phyloP scores from a whole-genome alignment of 2,888 invertebrate genomes.

The Rugalucina vietnamica region DNA sequence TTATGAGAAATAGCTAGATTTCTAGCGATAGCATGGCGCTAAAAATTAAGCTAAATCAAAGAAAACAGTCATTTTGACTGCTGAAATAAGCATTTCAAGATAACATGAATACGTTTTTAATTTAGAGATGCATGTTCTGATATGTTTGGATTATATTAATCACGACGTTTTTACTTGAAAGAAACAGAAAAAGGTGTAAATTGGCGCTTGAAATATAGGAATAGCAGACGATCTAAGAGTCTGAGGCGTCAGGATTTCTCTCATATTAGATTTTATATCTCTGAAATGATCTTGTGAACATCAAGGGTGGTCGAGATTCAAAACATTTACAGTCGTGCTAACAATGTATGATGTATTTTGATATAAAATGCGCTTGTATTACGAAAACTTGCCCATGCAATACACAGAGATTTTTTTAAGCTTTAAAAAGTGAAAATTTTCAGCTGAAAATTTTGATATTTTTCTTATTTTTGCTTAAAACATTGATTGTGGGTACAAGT shows the following conservation, averaged over 20 bases:
- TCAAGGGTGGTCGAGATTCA: not conserved
- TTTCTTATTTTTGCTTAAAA: too few species aligned
- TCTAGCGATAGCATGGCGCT: conserved; percentile 49
- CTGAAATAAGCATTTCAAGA: conserved; percentile 42
- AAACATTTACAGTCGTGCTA: not conserved
- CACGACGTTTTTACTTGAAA: conserved; percentile 56
- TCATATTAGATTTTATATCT: conserved; percentile 2
- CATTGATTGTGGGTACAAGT: too few species aligned
- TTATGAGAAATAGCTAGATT: conserved; percentile 36
- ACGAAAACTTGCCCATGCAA: too few species aligned
- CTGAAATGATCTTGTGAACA: not conserved
- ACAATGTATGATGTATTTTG: not conserved
- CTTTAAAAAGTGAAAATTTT: too few species aligned
- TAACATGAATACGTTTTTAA: conserved; percentile 62
- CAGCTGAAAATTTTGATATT: too few species aligned
- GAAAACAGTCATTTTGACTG: conserved; percentile 55
- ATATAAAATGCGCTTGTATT: too few species aligned
- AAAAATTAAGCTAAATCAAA: conserved; percentile 20
- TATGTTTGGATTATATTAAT: conserved; percentile 58
- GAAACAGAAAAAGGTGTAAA: conserved; percentile 51
- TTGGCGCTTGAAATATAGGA: conserved; percentile 26
- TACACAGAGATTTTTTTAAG: too few species aligned
- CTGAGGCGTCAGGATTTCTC: conserved; percentile 29
- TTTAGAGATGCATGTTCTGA: conserved; percentile 63
- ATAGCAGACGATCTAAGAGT: not conserved